Percentiles rank a stretch among this genome's conserved stretches.
phyloP scores from a whole-genome alignment of 2,797 vertebrate genomes.

The Gambelia wislizenii region DNA sequence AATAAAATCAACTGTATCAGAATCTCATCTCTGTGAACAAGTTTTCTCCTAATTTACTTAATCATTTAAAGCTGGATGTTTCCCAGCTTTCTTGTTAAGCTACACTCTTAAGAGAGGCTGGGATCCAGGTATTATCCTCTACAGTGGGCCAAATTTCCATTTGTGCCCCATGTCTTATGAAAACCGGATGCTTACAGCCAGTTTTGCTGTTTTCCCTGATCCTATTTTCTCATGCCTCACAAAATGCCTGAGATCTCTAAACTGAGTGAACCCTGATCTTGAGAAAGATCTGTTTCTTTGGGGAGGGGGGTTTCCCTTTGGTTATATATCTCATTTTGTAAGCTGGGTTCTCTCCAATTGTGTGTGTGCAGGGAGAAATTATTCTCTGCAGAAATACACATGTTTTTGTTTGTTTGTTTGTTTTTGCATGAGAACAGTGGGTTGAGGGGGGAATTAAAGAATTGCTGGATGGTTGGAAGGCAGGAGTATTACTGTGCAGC shows the following conservation, averaged over 20 bases:
- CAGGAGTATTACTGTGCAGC: neutral
- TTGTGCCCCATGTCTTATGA: neutral
- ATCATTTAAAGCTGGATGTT: neutral
- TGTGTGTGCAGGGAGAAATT: no score
- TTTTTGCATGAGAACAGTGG: no score
- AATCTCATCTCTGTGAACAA: constrained; percentile 10
- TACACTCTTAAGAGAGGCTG: neutral
- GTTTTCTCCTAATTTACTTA: constrained; percentile 12
- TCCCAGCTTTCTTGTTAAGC: neutral
- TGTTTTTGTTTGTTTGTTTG: no score
- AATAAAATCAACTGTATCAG: constrained; percentile 1
- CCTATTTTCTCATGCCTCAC: neutral
- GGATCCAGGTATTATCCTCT: neutral
- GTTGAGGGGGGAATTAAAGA: neutral
- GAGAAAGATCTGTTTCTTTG: neutral
- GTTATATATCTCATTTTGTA: neutral
- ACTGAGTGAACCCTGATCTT: neutral
- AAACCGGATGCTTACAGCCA: neutral
- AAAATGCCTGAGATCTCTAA: neutral
- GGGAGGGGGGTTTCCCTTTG: neutral
- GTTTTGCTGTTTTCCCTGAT: neutral
- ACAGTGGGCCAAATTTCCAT: neutral
- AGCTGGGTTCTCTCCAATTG: neutral
- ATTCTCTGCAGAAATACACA: no score
- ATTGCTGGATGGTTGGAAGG: neutral